Base-by-base conservation (phyloP, 2,113 vertebrate species). In the Damaliscus lunatus region DNA sequence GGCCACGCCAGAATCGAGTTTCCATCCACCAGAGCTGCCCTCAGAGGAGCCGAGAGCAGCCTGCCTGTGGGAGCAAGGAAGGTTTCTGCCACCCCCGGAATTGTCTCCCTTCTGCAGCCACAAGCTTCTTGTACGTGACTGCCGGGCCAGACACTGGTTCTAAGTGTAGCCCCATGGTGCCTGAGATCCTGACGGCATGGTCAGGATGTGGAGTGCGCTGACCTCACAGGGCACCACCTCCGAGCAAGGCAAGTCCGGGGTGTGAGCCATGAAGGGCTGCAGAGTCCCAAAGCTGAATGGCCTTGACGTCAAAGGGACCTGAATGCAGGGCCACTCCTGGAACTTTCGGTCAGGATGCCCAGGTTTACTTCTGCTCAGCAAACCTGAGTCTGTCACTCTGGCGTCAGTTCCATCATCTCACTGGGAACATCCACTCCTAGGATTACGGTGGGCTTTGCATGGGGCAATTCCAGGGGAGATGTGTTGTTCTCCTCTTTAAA, bases 71-170 rank as follows among this genome's bases (percentile, higher is more conserved):
- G 36, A 1, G 0, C 50, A 19, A 23, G 78, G n/a, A 29, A 17
- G 2, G 17, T 1, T 33, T 31, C 77, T 19, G 1, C 6, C 3
- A 1, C 10, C 23, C 29, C 3, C 0, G 31, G 5, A 96, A 50
- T 9, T 3, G n/a, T 27, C 23, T 2, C 15, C 0, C 2, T 33
- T 8, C 1, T 1, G 1, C 3, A 7, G 53, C 62, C 17, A 13
- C 33, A 10, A 0, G 0, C 2, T 36, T 2, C 50, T 59, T 33
- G n/a, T 62, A 36, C 2, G 0, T 0, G 78, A 50, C 71, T 5
- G 1, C 19, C 0, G 84, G 5, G 0, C 15, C 80, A 29, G 5
- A 57, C 27, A 19, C 19, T 40, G 1, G 5, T 0, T 40, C 40
- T 50, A n/a, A 16, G 15, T 2, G 31, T 46, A 57, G 3, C 10